These are phyloP conservation scores for Microplitis manilae DNA, from an alignment of 2,888 invertebrate genomes.

Conservation along the genomic window DNA sequence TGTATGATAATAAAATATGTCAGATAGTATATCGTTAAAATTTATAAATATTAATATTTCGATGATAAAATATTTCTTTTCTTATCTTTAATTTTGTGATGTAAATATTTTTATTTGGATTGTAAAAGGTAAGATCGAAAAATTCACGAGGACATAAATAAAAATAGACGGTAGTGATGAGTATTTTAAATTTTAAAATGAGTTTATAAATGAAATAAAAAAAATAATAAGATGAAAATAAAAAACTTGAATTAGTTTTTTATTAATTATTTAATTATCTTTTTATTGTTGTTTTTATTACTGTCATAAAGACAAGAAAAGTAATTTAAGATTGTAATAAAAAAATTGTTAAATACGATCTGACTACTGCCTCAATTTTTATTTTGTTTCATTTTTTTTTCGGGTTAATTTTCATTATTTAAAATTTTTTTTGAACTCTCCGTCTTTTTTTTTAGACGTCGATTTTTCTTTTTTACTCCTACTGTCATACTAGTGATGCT, in stretches of 20 bases:
- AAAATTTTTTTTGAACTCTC: too few relatives aligned
- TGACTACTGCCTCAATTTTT: neutral
- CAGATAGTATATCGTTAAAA: neutral
- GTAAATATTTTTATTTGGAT: neutral
- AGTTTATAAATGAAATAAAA: neutral
- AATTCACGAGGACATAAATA: slow-evolving; percentile 7
- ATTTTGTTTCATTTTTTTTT: too few relatives aligned
- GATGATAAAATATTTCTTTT: neutral
- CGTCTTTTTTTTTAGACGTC: too few relatives aligned
- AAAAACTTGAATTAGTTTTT: too few relatives aligned
- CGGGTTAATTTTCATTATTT: too few relatives aligned
- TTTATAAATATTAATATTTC: neutral
- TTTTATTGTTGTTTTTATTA: neutral
- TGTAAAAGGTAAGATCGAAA: slow-evolving; percentile 9
- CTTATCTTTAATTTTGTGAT: neutral
- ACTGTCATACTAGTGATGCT: too few relatives aligned
- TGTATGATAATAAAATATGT: slow-evolving; percentile 3
- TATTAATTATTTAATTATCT: neutral
- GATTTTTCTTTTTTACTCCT: too few relatives aligned
- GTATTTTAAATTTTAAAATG: neutral
- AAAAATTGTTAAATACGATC: neutral
- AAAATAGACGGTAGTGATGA: neutral
- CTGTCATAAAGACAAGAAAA: neutral
- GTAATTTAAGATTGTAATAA: neutral
- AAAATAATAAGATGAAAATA: neutral